Percentiles rank a stretch among this genome's conserved stretches.
These are phyloP conservation scores for Glyphotaelius pellucidus DNA, from an alignment of 2,888 invertebrate species.

Conservation along the genomic window DNA sequence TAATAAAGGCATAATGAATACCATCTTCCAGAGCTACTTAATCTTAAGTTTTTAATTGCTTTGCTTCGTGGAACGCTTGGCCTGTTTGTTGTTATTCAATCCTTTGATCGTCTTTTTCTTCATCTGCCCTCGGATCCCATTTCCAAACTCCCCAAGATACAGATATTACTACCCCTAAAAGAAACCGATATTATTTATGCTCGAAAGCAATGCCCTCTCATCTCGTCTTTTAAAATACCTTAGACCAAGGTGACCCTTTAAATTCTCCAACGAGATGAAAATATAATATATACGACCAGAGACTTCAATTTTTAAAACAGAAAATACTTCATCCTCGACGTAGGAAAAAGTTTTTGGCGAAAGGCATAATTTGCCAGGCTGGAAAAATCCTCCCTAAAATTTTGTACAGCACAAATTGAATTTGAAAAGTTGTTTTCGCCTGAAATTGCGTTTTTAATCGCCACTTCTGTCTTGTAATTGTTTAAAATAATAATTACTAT, in stretches of 20 bases:
- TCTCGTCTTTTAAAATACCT: not conserved
- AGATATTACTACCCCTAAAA: not conserved
- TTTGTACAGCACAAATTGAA: slow-evolving; percentile 31
- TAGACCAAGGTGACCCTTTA: not conserved
- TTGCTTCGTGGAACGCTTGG: not conserved
- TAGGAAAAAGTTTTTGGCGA: slow-evolving; percentile 13
- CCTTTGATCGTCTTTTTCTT: not conserved
- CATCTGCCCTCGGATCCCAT: not conserved
- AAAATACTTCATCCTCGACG: slow-evolving; percentile 1
- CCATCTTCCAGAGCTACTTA: not conserved
- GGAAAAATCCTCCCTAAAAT: not conserved
- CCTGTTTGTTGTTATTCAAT: not conserved
- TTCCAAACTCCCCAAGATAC: not conserved
- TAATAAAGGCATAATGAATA: not conserved
- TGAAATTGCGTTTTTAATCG: not conserved
- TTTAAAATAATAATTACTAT: not conserved
- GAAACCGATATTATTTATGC: not conserved
- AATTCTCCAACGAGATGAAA: not conserved
- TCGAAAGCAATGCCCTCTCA: not conserved
- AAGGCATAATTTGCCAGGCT: slow-evolving; percentile 7
- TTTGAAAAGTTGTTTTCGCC: slow-evolving; percentile 11
- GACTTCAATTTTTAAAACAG: not conserved
- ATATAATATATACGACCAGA: slow-evolving; percentile 3
- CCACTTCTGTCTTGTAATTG: not conserved
- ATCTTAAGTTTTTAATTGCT: not conserved